A percentile compares a stretch with the other conserved stretches of the same genome.
Evolutionary conservation across 2,113 vertebrate genomes (phyloP).

Genomic region (Chaetodon auriga): DNA sequence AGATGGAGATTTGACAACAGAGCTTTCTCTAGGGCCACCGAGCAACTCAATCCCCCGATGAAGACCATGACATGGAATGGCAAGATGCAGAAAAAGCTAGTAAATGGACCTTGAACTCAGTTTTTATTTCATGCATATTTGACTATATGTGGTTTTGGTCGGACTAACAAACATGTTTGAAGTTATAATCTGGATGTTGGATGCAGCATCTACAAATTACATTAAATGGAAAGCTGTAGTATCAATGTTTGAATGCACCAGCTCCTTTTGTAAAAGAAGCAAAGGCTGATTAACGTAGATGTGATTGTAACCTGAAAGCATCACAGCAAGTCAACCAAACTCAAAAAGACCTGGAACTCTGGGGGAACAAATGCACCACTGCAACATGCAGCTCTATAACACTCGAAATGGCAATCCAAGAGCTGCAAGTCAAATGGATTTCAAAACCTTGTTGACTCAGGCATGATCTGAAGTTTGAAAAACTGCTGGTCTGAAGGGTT

Average conservation of each 20-base stretch:
- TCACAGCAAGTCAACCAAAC: background rate
- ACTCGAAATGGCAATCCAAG: conserved; percentile 5
- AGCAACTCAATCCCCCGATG: background rate
- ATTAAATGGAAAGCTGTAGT: background rate
- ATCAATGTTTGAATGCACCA: background rate
- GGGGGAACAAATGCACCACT: background rate
- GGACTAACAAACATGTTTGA: background rate
- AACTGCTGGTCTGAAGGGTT: conserved; percentile 47
- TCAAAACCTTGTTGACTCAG: conserved; percentile 54
- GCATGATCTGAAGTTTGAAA: conserved; percentile 29
- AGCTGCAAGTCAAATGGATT: conserved; percentile 24
- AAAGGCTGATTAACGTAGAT: background rate
- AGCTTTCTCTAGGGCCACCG: background rate
- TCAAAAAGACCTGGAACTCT: background rate
- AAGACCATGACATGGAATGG: background rate
- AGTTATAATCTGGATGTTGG: background rate
- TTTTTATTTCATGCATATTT: background rate
- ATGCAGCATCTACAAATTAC: background rate
- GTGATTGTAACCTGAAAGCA: conserved; percentile 1
- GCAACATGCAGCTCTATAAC: conserved; percentile 17
- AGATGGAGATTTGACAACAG: background rate
- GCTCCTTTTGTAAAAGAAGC: too few relatives aligned
- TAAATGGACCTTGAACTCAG: background rate
- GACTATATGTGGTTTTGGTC: background rate
- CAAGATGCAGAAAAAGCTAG: background rate